Conservation (phyloP, 2,113 vertebrate species). For the Ptilorrhoa leucosticta region DNA sequence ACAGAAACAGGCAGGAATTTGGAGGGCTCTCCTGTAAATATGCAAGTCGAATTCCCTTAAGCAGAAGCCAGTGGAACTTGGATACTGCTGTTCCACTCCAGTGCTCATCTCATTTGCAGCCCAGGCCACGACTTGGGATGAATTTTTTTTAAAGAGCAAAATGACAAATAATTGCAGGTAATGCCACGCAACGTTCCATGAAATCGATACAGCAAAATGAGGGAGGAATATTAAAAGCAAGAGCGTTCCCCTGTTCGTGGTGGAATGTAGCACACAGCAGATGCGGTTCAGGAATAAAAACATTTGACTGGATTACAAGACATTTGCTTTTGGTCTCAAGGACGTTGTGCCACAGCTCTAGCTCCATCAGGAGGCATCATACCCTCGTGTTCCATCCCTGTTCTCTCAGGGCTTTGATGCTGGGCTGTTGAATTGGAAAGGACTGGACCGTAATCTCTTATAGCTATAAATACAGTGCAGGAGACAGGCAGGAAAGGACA, state of each 20-base stretch:
- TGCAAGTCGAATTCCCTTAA: neutral
- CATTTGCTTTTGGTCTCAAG: neutral
- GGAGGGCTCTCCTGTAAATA: neutral
- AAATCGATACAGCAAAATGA: conserved; percentile 20
- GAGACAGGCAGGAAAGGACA: neutral
- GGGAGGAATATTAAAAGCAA: conserved; percentile 10
- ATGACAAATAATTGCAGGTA: conserved; percentile 56
- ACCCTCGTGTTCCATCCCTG: neutral
- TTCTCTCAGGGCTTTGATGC: neutral
- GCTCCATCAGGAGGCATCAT: neutral
- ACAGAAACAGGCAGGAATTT: neutral
- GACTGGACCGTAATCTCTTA: neutral
- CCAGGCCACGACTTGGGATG: neutral
- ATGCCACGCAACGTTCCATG: conserved; percentile 24
- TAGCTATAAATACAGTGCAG: neutral
- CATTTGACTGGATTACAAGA: neutral
- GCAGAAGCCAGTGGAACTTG: neutral
- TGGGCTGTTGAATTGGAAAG: neutral
- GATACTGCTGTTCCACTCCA: neutral
- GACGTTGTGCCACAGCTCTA: neutral
- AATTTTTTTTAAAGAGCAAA: conserved; percentile 11
- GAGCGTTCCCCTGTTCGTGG: neutral
- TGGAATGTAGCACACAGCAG: neutral
- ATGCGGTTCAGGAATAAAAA: neutral
- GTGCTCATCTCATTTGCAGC: conserved; percentile 4